Conservation (phyloP, 2,113 vertebrate species). For the Gadus macrocephalus region DNA sequence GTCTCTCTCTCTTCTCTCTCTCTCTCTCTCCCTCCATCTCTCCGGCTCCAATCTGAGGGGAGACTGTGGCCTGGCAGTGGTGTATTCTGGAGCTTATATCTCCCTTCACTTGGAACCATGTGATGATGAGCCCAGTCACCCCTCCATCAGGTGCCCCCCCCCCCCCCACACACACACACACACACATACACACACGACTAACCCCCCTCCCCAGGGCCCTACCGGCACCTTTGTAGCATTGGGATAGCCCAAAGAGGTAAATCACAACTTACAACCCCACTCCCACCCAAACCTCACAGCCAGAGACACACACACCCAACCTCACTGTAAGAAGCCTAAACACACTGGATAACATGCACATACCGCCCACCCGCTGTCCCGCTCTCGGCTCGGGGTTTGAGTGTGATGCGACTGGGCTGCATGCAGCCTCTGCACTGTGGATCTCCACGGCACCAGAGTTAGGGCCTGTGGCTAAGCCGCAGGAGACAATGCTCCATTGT, state of each 20-base stretch:
- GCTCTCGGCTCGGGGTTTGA: not conserved
- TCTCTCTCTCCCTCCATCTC: conserved; percentile 50
- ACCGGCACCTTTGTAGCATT: conserved; percentile 38
- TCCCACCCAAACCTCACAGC: conserved; percentile 27
- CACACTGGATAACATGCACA: conserved; percentile 25
- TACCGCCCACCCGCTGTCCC: not conserved
- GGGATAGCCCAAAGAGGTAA: conserved; percentile 52
- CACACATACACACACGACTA: too few relatives aligned
- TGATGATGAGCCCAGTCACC: conserved; percentile 47
- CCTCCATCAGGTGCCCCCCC: conserved; percentile 32
- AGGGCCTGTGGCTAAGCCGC: conserved; percentile 45
- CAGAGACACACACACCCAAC: conserved; percentile 36
- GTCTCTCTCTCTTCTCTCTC: conserved; percentile 39
- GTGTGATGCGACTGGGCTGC: conserved; percentile 25
- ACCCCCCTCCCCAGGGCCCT: too few relatives aligned
- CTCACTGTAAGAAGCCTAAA: conserved; percentile 43
- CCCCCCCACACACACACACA: too few relatives aligned
- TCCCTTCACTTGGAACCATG: conserved; percentile 60
- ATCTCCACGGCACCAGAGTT: conserved; percentile 59
- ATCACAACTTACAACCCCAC: conserved; percentile 56
- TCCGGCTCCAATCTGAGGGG: conserved; percentile 73
- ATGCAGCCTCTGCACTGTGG: conserved; percentile 27
- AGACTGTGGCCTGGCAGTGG: conserved; percentile 78
- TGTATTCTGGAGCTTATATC: conserved; percentile 63
- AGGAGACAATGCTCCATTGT: conserved; percentile 58